Percentiles rank a stretch among this genome's conserved stretches.
phyloP scores from a whole-genome alignment of 2,113 vertebrate species.

The Junco hyemalis region DNA sequence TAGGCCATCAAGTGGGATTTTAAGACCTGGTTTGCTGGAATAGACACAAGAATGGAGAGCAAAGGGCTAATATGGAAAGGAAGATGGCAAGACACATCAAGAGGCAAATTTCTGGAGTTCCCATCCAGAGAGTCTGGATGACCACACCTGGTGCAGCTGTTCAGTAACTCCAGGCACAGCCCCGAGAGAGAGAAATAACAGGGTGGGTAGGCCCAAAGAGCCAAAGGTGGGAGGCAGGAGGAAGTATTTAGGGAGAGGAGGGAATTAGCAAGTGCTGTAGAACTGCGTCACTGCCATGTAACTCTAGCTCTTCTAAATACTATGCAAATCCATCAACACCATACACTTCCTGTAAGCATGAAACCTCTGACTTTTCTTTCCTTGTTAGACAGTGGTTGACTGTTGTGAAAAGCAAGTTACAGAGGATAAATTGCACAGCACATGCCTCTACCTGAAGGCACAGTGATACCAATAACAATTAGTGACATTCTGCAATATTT shows the following conservation, averaged over 20 bases:
- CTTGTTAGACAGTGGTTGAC: slow-evolving; percentile 20
- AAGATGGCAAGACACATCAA: background rate
- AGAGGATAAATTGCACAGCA: slow-evolving; percentile 4
- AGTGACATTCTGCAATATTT: slow-evolving; percentile 12
- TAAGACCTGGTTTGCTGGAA: background rate
- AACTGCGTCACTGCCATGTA: slow-evolving; percentile 43
- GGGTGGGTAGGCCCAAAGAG: background rate
- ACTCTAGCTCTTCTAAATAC: slow-evolving; percentile 53
- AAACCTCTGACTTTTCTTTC: slow-evolving; percentile 37
- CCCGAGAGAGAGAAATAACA: background rate
- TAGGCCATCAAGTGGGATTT: background rate
- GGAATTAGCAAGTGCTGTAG: slow-evolving; percentile 45
- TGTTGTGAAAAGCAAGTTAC: background rate
- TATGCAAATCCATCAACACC: slow-evolving; percentile 48
- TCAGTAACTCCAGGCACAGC: background rate
- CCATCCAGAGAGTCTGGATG: background rate
- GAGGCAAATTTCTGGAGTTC: background rate
- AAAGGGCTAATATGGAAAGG: background rate
- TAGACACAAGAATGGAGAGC: background rate
- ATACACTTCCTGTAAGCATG: background rate
- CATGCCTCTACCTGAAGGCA: background rate
- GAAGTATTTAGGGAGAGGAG: slow-evolving; percentile 32
- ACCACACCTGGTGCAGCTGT: background rate
- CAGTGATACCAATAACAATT: background rate
- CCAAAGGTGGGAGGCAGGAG: background rate